A percentile compares a stretch with the other conserved stretches of the same genome.
These are phyloP conservation scores for Hetaerina americana DNA, from an alignment of 1,140 invertebrate species.

Conservation along the genomic window DNA sequence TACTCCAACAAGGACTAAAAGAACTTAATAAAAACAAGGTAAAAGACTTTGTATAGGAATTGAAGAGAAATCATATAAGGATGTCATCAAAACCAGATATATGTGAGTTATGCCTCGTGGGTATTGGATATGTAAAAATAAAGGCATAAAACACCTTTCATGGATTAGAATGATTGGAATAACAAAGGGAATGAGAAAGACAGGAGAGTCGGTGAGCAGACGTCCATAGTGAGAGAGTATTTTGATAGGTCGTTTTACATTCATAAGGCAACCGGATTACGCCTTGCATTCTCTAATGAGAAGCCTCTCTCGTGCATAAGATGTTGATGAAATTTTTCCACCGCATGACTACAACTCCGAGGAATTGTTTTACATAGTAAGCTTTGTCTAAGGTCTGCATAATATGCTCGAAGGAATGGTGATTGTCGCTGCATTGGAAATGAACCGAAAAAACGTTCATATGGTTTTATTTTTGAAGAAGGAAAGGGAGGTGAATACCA, in stretches of 20 bases:
- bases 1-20: no score
- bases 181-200: background rate
- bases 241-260: background rate
- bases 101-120: no score
- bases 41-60: no score
- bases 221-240: background rate
- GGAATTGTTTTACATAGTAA: background rate
- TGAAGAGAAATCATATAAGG: no score
- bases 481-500: background rate
- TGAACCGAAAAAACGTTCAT: background rate
- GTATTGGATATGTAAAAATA: no score
- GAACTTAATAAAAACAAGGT: no score
- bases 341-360: background rate
- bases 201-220: background rate
- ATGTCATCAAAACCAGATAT: no score
- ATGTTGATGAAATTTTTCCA: background rate
- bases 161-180: no score
- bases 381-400: background rate
- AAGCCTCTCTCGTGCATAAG: background rate
- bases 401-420: background rate
- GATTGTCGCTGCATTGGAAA: background rate
- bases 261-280: background rate
- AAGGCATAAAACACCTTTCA: no score
- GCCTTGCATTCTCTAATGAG: background rate
- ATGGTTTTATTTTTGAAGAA: background rate